Conservation (phyloP, 1,140 invertebrate species). For the Carposina sasakii region DNA sequence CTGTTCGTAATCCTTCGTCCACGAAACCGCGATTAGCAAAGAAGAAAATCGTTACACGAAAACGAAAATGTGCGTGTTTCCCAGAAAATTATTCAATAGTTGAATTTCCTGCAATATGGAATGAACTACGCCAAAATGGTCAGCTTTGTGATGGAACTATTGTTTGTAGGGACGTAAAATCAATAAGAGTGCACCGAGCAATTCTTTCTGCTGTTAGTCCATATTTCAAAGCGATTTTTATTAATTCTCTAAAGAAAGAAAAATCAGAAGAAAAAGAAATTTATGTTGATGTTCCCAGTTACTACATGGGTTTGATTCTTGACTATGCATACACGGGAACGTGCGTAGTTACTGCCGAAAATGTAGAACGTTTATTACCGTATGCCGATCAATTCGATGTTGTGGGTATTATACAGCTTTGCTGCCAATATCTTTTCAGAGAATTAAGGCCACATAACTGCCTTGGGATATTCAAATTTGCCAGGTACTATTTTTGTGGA, state of each 20-base stretch:
- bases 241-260: slow-evolving; percentile 74
- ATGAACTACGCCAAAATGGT: slow-evolving; percentile 74
- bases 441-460: slow-evolving; percentile 75
- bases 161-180: slow-evolving; percentile 74
- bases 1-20: slow-evolving; percentile 55
- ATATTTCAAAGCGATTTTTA: slow-evolving; percentile 80
- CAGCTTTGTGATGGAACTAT: slow-evolving; percentile 76
- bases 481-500: slow-evolving; percentile 78
- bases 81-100: slow-evolving; percentile 68
- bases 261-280: slow-evolving; percentile 70
- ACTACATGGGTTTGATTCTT: slow-evolving; percentile 73
- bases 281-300: slow-evolving; percentile 65
- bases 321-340: slow-evolving; percentile 80
- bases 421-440: slow-evolving; percentile 74
- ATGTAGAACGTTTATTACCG: slow-evolving; percentile 76
- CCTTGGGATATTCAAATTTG: slow-evolving; percentile 81
- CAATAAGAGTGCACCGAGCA: slow-evolving; percentile 77
- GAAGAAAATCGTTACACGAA: slow-evolving; percentile 58
- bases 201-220: slow-evolving; percentile 79
- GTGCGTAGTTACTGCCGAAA: slow-evolving; percentile 73
- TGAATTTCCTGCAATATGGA: slow-evolving; percentile 77
- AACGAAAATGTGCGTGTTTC: slow-evolving; percentile 66
- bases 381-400: slow-evolving; percentile 79
- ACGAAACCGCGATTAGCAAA: slow-evolving; percentile 54
- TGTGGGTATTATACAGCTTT: slow-evolving; percentile 76